Conservation (phyloP, 2,797 vertebrate species). For the Cyprinella venusta region DNA sequence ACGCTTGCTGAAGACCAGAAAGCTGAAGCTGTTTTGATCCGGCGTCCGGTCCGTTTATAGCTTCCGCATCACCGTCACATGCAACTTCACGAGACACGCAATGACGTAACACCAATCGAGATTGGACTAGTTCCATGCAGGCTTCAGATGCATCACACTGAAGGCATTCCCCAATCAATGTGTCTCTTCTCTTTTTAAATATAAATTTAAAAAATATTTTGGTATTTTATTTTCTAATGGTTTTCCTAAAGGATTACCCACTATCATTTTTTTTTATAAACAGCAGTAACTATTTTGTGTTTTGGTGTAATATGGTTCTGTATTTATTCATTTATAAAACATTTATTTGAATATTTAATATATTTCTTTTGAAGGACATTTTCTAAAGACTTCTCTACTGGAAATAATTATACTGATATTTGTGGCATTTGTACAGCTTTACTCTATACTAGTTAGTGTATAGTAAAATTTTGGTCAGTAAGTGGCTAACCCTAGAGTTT, state of each 20-base stretch:
- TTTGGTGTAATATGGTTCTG: background rate
- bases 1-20: no score
- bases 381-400: background rate
- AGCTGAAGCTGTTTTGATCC: no score
- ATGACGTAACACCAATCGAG: no score
- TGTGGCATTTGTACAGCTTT: background rate
- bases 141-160: no score
- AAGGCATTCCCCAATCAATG: no score
- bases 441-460: background rate
- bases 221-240: background rate
- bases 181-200: background rate
- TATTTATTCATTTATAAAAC: background rate
- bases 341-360: background rate
- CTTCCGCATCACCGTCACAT: no score
- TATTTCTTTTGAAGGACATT: background rate
- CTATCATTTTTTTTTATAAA: background rate
- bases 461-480: conserved; percentile 17
- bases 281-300: background rate
- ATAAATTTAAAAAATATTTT: background rate
- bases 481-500: conserved; percentile 13
- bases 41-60: no score
- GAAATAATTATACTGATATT: conserved; percentile 11
- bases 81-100: no score
- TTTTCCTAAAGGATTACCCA: background rate
- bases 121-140: no score